Conservation (phyloP, 37 sponge, comb jelly and placozoan genomes). For the Eunapius fragilis region DNA sequence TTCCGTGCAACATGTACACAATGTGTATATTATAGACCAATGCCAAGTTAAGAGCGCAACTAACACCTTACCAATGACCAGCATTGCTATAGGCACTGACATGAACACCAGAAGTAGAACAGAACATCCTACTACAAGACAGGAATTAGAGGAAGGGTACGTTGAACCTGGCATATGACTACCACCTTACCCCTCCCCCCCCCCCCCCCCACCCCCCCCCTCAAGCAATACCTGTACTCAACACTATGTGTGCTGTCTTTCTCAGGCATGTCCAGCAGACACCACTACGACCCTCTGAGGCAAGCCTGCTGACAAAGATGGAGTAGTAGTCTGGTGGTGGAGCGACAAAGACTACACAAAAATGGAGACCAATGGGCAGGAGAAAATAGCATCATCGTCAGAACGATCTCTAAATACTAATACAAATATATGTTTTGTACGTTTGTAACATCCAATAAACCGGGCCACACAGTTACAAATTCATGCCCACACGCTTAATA, state of each 20-base stretch:
- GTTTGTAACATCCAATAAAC: background rate
- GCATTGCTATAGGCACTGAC: conserved; percentile 50
- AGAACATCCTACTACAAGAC: conserved; percentile 40
- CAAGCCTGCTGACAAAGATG: conserved; percentile 48
- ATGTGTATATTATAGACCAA: background rate
- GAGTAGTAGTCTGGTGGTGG: conserved; percentile 57
- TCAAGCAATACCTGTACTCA: conserved; percentile 48
- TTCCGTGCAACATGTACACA: no score
- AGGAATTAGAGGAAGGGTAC: conserved; percentile 2
- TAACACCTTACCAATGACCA: conserved; percentile 43
- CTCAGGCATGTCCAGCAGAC: conserved; percentile 35
- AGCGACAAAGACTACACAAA: background rate
- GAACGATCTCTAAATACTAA: background rate
- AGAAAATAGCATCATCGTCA: no score
- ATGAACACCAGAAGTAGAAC: conserved; percentile 46
- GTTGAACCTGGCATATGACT: background rate
- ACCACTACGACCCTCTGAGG: conserved; percentile 25
- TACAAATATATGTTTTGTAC: background rate
- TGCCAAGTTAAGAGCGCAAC: background rate
- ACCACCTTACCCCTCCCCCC: background rate
- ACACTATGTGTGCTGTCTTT: conserved; percentile 31
- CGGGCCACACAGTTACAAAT: no score
- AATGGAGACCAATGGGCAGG: background rate
- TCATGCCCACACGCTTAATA: background rate
- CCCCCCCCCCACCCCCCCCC: background rate